Evolutionary conservation across 53 echinoderm and acorn worm genomes (phyloP), one percentile per base, ranked within the genome.

Genomic region (Paracentrotus lividus): DNA sequence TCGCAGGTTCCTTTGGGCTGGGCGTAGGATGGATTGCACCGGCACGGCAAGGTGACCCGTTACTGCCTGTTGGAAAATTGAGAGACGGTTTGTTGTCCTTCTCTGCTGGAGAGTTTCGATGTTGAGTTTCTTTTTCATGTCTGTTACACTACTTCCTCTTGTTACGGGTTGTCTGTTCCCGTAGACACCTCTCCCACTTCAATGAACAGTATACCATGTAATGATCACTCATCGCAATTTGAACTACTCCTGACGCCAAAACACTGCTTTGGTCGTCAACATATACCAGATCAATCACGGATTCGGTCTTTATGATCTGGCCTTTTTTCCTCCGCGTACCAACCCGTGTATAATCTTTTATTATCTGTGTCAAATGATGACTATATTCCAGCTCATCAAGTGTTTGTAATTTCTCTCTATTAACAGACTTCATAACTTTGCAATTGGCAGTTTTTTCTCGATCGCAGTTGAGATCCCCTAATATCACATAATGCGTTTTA

Each of bases 201-300:
- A 34, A 56, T 0, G 86, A 16, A 9, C 86, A 86, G 86, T 55
- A 86, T 4, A 86, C 86, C 86, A 86, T 86, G 33, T 31, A 86
- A 18, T 86, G 86, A 36, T 86, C 86, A 86, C 86, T 86, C 86
- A 86, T 86, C 2, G 56, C 53, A 31, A 86, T 31, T 21, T 53
- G 86, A 55, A 56, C 56, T 21, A 86, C 86, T 57, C 86, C 54
- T 1, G 86, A 86, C 1, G 32, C 34, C 16, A 15, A 7, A 8
- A 55, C 86, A 23, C 5, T 56, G 26, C 10, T 12, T 81, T 9
- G 47, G 38, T 86, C 23, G 20, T 86, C 86, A 5, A 56, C 56
- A 56, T 55, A 86, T 0, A 86, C 38, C 33, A 86, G 34, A 23
- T 86, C 86, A 86, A 86, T 56, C 57, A 86, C 14, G 10, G 56